Conservation (phyloP, 2,888 invertebrate species). For the Megamerina dolium region DNA sequence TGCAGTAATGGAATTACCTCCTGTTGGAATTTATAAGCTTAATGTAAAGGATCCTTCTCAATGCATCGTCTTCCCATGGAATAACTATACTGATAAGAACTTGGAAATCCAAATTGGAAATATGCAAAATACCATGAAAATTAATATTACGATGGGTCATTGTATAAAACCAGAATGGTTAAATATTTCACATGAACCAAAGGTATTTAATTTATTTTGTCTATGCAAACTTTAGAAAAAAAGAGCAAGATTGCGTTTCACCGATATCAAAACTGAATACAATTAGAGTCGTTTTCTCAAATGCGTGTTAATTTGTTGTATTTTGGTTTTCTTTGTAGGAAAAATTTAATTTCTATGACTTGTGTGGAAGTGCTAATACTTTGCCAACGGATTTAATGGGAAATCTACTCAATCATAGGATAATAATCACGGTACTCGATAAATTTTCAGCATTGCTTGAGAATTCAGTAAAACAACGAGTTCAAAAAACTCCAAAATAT, state of each 20-base stretch:
- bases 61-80: slow-evolving; percentile 46
- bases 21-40: slow-evolving; percentile 55
- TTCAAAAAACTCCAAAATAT: slow-evolving; percentile 57
- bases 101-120: slow-evolving; percentile 1
- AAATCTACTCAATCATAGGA: slow-evolving; percentile 44
- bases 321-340: slow-evolving; percentile 26
- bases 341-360: slow-evolving; percentile 26
- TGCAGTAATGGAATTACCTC: slow-evolving; percentile 58
- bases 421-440: slow-evolving; percentile 19
- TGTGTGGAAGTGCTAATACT: slow-evolving; percentile 7
- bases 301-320: neutral
- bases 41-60: slow-evolving; percentile 18
- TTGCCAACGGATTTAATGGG: slow-evolving; percentile 36
- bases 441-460: slow-evolving; percentile 53
- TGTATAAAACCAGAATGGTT: slow-evolving; percentile 23
- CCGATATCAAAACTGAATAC: too few species aligned
- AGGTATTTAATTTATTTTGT: slow-evolving; percentile 6
- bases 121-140: slow-evolving; percentile 16
- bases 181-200: neutral
- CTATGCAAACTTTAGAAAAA: too few species aligned
- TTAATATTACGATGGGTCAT: slow-evolving; percentile 15
- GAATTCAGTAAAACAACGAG: slow-evolving; percentile 56
- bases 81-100: slow-evolving; percentile 8
- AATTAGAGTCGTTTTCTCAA: too few species aligned
- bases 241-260: too few species aligned